Base-by-base conservation (phyloP, 2,888 invertebrate species). In the Silvanus unidentatus region DNA sequence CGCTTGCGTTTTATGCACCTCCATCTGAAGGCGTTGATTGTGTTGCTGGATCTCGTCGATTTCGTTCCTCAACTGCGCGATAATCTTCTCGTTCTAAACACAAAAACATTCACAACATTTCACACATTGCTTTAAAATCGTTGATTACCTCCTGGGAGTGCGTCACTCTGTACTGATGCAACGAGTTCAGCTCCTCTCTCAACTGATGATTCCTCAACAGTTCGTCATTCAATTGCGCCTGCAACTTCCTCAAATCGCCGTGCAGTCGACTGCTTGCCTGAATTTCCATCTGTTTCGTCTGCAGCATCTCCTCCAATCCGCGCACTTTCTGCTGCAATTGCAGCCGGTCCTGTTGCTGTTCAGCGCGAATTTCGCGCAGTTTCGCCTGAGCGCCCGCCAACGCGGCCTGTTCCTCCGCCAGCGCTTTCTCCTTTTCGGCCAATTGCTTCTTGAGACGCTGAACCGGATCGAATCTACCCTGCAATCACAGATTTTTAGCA, bases 381-480 rank as follows among this genome's bases (percentile, higher is more conserved):
- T 88, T 90, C 28, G 80, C 82, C 59, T 88, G 88, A 9, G 86
- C 78, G 2, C 86, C 84, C 57, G 80, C 77, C 1, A 86, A 81
- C 0, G 86, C 82, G 59, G 88, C 85, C 52, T 85, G 80, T 63
- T 88, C 86, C 51, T 88, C 88, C 2, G 77, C 70, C 2, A 90
- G 69, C 1, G 82, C 79, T 57, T 86, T 86, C 57, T 91, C 92
- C 62, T 88, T 90, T 55, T 94, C 93, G 14, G 88, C 86, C 16
- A 95, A 73, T 69, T 94, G 92, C 58, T 89, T 92, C 70, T 88
- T 90, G 57, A 94, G 67, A 63, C 88, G 87, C 56, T 88, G 86
- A 51, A 91, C 80, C 1, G 91, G 88, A 69, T 94, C 93, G 39
- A 86, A 82, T 40, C 86, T 83, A 34, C 87, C 87, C 81, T 85